A percentile compares a stretch with the other conserved stretches of the same genome.
phyloP scores from a whole-genome alignment of 2,888 invertebrate genomes.

The Teleogryllus oceanicus region DNA sequence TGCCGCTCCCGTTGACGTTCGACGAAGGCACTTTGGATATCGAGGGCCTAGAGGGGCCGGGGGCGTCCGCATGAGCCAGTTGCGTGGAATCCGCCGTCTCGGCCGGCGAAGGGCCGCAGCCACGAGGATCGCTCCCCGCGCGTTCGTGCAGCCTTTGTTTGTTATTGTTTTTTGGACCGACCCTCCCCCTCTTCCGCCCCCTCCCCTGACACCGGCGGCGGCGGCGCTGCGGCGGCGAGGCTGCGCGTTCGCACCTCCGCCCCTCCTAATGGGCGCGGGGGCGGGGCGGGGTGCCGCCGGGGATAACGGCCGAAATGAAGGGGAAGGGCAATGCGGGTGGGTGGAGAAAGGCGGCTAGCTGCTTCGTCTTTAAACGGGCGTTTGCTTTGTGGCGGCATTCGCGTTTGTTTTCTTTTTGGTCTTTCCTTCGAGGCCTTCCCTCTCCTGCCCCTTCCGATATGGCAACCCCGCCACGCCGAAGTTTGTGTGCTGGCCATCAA shows the following conservation, averaged over 20 bases:
- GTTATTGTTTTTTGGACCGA: neutral
- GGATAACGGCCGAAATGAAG: neutral
- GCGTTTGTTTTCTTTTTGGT: no score
- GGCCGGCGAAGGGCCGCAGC: neutral
- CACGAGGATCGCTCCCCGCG: neutral
- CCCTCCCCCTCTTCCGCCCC: neutral
- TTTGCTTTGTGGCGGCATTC: no score
- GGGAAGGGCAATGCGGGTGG: neutral
- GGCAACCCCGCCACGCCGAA: neutral
- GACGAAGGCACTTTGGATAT: neutral
- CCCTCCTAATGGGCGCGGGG: constrained; percentile 18
- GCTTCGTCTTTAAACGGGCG: neutral
- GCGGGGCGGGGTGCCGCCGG: neutral
- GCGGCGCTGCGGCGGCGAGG: neutral
- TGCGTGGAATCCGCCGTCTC: neutral
- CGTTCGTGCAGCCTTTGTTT: neutral
- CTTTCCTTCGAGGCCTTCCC: no score
- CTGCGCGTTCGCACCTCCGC: neutral
- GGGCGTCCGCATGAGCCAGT: no score
- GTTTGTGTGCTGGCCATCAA: neutral
- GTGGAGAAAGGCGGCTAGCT: neutral
- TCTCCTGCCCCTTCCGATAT: neutral
- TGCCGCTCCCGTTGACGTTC: no score
- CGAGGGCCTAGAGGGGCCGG: neutral
- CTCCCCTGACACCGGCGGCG: neutral